Percentiles rank a stretch among this genome's conserved stretches.
Conservation (phyloP, 2,113 vertebrate genomes). For the Ornithorhynchus anatinus region DNA sequence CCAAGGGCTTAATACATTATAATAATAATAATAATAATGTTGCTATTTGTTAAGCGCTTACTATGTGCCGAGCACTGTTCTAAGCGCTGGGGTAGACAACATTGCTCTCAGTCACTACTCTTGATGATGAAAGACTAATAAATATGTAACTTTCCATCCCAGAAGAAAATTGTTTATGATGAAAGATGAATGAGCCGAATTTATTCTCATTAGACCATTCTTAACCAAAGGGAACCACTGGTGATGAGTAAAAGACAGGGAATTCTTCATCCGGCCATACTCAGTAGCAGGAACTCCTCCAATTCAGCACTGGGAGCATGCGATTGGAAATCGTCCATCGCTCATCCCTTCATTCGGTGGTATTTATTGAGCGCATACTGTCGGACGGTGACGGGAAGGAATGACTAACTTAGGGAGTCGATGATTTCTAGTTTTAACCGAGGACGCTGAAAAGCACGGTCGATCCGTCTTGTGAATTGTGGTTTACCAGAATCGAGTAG, state of each 20-base stretch:
- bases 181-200: slow-evolving; percentile 1
- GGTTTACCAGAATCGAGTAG: slow-evolving; percentile 8
- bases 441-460: slow-evolving; percentile 20
- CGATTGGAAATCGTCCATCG: slow-evolving; percentile 49
- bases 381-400: slow-evolving; percentile 32
- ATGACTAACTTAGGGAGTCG: slow-evolving; percentile 14
- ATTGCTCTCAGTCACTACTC: too few relatives aligned
- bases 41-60: too few relatives aligned
- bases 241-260: not conserved
- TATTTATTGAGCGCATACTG: too few relatives aligned
- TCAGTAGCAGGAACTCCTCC: slow-evolving; percentile 36
- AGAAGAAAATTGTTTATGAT: slow-evolving; percentile 24
- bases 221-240: slow-evolving; percentile 9
- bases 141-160: slow-evolving; percentile 47
- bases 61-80: too few relatives aligned
- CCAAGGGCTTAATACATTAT: too few relatives aligned
- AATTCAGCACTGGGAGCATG: slow-evolving; percentile 42
- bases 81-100: too few relatives aligned
- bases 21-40: too few relatives aligned
- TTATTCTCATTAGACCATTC: not conserved
- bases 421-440: slow-evolving; percentile 44
- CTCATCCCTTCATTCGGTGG: too few relatives aligned
- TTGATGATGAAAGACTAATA: slow-evolving; percentile 44
- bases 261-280: slow-evolving; percentile 45
- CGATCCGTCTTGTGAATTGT: slow-evolving; percentile 31